Base-by-base conservation (phyloP, 2,888 invertebrate genomes). In the Dynastes maya region DNA sequence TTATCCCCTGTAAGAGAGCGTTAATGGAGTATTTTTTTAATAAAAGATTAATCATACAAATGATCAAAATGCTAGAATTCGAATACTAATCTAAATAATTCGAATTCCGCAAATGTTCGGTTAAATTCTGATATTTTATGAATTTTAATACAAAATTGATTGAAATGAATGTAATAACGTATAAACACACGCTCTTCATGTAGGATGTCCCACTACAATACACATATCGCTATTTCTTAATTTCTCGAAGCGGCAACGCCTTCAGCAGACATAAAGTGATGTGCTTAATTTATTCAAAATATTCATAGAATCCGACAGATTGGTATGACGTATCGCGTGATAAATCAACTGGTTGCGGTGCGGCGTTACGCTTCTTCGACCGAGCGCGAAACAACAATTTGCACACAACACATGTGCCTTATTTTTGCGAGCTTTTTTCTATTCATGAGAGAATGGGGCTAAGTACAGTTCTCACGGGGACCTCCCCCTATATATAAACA, bases 401-500 rank as follows among this genome's bases (percentile, higher is more conserved):
- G 78, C 77, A 78, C 81, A 74, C 72, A 82, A 61, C 72, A 83
- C 81, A 83, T 81, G 82, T 81, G 81, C 78, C 29, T 37, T 79
- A 67, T 72, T 74, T 80, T 82, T 76, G 78, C 80, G 80, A 71
- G 81, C 76, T 78, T 82, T 83, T 83, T 81, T 82, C 78, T 71
- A 61, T 77, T 80, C 82, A 81, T 83, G 83, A 83, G 83, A 83
- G 81, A 79, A 76, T 71, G 63, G 75, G 58, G 77, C 72, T 80
- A 64, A 67, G 61, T 63, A 79, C 65, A 63, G 72, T 83, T 83
- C 83, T 82, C 83, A 83, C 82, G 82, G 72, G 45, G 45, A 61
- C 72, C 45, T 49, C 61, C 61, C 49, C n/a, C 29, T 22, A 51
- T 65, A 16, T 32, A n/a, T 8, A 68, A 13, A 63, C 45, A 61